These are phyloP conservation scores for Goniozus legneri DNA, from an alignment of 1,140 invertebrate species.

Conservation along the genomic window DNA sequence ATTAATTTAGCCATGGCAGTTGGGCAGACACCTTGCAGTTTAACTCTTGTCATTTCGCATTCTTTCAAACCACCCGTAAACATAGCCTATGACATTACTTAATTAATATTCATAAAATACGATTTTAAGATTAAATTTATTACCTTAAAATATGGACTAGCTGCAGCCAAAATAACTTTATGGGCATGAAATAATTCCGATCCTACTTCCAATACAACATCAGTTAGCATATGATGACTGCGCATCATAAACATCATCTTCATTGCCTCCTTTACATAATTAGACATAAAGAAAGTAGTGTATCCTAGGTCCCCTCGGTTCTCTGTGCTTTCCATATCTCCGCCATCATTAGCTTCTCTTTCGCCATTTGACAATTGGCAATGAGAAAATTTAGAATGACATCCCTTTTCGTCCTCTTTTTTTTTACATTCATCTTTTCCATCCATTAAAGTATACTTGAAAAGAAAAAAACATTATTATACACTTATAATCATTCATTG, in stretches of 20 bases:
- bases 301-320: slow-evolving; percentile 64
- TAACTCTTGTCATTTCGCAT: slow-evolving; percentile 79
- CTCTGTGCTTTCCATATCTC: slow-evolving; percentile 32
- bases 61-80: slow-evolving; percentile 86
- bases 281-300: slow-evolving; percentile 83
- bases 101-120: slow-evolving; percentile 7
- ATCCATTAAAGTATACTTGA: slow-evolving; percentile 44
- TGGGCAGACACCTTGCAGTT: slow-evolving; percentile 82
- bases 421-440: slow-evolving; percentile 38
- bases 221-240: slow-evolving; percentile 84
- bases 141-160: slow-evolving; percentile 92
- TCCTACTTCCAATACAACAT: slow-evolving; percentile 82
- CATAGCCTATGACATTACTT: slow-evolving; percentile 73
- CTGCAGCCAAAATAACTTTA: slow-evolving; percentile 86
- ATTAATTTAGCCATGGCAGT: slow-evolving; percentile 80
- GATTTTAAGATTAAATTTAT: slow-evolving; percentile 6
- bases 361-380: no score
- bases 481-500: no score
- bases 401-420: no score
- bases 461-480: background rate
- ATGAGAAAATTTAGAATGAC: no score
- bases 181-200: slow-evolving; percentile 84
- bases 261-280: slow-evolving; percentile 80
- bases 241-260: slow-evolving; percentile 89
- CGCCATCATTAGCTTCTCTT: slow-evolving; percentile 36